These are phyloP conservation scores for Forbesichthys agassizii DNA, from an alignment of 2,113 vertebrate species.

Conservation along the genomic window DNA sequence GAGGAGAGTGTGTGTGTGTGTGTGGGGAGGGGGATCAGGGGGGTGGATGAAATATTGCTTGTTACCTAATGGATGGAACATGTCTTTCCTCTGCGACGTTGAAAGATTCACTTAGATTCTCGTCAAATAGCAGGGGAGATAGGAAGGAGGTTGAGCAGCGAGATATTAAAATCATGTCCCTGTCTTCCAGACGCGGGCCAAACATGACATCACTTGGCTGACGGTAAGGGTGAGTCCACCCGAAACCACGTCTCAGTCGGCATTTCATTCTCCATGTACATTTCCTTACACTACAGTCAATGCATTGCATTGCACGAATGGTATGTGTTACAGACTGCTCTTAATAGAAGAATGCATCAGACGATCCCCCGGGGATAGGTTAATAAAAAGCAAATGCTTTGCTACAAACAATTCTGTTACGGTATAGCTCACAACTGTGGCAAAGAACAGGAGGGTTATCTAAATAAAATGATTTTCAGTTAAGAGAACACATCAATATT, in stretches of 20 bases:
- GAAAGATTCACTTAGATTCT: constrained; percentile 45
- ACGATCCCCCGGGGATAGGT: neutral
- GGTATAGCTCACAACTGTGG: constrained; percentile 5
- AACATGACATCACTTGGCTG: constrained; percentile 38
- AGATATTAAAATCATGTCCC: constrained; percentile 27
- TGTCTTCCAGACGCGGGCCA: constrained; percentile 21
- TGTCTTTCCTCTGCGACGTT: constrained; percentile 47
- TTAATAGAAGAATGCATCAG: constrained; percentile 20
- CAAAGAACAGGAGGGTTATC: constrained; percentile 7
- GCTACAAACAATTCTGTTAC: constrained; percentile 5
- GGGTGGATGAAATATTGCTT: constrained; percentile 37
- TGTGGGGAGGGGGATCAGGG: neutral
- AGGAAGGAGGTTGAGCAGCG: constrained; percentile 15
- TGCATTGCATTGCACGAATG: constrained; percentile 24
- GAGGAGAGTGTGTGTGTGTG: neutral
- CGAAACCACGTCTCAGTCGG: constrained; percentile 46
- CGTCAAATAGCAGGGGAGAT: constrained; percentile 23
- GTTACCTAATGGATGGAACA: constrained; percentile 45
- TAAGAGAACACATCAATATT: constrained; percentile 11
- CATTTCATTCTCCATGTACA: constrained; percentile 52
- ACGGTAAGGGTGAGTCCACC: constrained; percentile 29
- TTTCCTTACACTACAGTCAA: constrained; percentile 25
- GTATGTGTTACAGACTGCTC: constrained; percentile 8
- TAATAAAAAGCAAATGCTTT: neutral
- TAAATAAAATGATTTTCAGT: constrained; percentile 25